Conservation (phyloP, 2,888 invertebrate genomes). For the Macrosiphum euphorbiae region DNA sequence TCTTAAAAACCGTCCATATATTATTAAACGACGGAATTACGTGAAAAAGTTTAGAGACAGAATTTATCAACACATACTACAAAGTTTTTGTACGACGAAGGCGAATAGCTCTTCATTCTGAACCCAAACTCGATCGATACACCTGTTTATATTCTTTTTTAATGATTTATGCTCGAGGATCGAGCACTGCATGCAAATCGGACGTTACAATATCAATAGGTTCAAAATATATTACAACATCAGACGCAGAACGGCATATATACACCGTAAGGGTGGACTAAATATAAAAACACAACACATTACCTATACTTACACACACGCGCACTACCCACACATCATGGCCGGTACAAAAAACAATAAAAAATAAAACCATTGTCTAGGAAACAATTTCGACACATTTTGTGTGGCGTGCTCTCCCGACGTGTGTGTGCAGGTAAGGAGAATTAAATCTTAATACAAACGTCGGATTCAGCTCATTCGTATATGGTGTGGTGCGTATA, state of each 20-base stretch:
- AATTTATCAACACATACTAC: too few species aligned
- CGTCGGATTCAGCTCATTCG: constrained; percentile 30
- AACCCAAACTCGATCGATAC: background rate
- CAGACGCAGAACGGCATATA: background rate
- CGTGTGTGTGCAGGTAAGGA: background rate
- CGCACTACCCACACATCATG: background rate
- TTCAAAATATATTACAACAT: background rate
- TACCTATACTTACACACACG: background rate
- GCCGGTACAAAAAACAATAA: background rate
- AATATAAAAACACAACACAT: background rate
- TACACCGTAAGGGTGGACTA: background rate
- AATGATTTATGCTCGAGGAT: background rate
- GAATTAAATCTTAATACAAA: constrained; percentile 28
- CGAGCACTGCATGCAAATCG: background rate
- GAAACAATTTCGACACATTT: constrained; percentile 38
- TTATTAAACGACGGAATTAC: background rate
- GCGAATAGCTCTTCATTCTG: background rate
- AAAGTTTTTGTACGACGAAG: background rate
- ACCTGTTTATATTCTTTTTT: background rate
- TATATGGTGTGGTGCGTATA: background rate
- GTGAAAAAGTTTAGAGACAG: background rate
- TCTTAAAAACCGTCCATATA: too few species aligned
- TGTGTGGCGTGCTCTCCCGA: background rate
- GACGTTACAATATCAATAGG: background rate
- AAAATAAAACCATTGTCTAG: background rate